A percentile compares a stretch with the other conserved stretches of the same genome.
phyloP scores from a whole-genome alignment of 2,113 vertebrate genomes.

The Eolophus roseicapilla region DNA sequence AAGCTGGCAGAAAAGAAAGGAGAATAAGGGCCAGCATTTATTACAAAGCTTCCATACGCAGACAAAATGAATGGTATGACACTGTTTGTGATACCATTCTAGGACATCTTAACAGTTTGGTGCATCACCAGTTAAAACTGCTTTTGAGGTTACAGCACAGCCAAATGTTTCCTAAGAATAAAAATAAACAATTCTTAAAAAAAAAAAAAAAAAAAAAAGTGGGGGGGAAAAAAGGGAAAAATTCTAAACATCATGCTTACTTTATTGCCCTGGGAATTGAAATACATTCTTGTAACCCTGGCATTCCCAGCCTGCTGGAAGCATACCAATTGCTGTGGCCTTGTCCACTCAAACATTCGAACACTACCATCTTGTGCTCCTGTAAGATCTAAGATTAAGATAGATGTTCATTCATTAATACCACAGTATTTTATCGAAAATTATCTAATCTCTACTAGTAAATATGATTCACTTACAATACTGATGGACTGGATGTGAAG shows the following conservation, averaged over 20 bases:
- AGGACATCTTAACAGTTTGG: background rate
- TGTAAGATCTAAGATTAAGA: constrained; percentile 84
- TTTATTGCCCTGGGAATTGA: constrained; percentile 98
- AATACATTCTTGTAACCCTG: constrained; percentile 93
- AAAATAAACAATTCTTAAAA: background rate
- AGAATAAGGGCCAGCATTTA: background rate
- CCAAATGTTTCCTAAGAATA: no score
- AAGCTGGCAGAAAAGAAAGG: background rate
- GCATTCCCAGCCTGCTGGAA: constrained; percentile 96
- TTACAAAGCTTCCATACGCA: background rate
- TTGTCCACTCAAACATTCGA: constrained; percentile 97
- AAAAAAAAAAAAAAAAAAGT: no score
- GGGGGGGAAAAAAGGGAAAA: background rate
- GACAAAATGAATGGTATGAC: background rate
- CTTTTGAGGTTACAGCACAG: no score
- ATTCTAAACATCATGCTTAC: constrained; percentile 39
- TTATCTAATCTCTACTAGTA: background rate
- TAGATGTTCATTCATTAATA: background rate
- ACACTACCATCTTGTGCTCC: constrained; percentile 98
- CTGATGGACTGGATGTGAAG: constrained; percentile 95
- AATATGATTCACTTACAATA: constrained; percentile 87
- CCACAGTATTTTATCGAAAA: background rate
- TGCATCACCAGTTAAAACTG: background rate
- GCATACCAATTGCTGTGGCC: constrained; percentile 94
- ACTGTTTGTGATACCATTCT: background rate